A percentile compares a stretch with the other conserved stretches of the same genome.
phyloP scores from a whole-genome alignment of 2,797 vertebrate genomes.

The Acrossocheilus fasciatus region DNA sequence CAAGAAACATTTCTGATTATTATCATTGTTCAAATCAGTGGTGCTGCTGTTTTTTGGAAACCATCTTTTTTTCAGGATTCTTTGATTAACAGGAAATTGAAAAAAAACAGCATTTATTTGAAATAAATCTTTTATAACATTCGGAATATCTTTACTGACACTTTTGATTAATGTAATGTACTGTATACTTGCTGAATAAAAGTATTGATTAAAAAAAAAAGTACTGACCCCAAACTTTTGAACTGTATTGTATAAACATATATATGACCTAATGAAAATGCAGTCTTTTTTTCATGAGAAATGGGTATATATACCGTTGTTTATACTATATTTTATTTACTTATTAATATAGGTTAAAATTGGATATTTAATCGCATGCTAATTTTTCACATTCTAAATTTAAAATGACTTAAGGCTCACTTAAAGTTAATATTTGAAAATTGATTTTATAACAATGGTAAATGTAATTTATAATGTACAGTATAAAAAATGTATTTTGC shows the following conservation, averaged over 20 bases:
- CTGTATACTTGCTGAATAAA: background rate
- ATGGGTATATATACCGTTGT: background rate
- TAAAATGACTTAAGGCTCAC: background rate
- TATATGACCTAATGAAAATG: background rate
- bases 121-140: background rate
- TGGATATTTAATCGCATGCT: background rate
- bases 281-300: background rate
- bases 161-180: background rate
- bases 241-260: background rate
- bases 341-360: background rate
- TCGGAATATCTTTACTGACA: background rate
- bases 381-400: too few relatives aligned
- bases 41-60: too few relatives aligned
- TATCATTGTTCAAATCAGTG: too few relatives aligned
- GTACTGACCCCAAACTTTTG: too few relatives aligned
- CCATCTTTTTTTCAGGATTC: background rate
- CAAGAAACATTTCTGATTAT: too few relatives aligned
- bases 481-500: too few relatives aligned
- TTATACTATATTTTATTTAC: background rate
- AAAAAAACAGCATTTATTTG: too few relatives aligned
- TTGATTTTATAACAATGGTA: too few relatives aligned
- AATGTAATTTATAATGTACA: too few relatives aligned
- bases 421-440: background rate
- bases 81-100: too few relatives aligned
- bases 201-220: background rate